A percentile compares a stretch with the other conserved stretches of the same genome.
These are phyloP conservation scores for Gavia stellata DNA, from an alignment of 2,113 vertebrate genomes.

Conservation along the genomic window DNA sequence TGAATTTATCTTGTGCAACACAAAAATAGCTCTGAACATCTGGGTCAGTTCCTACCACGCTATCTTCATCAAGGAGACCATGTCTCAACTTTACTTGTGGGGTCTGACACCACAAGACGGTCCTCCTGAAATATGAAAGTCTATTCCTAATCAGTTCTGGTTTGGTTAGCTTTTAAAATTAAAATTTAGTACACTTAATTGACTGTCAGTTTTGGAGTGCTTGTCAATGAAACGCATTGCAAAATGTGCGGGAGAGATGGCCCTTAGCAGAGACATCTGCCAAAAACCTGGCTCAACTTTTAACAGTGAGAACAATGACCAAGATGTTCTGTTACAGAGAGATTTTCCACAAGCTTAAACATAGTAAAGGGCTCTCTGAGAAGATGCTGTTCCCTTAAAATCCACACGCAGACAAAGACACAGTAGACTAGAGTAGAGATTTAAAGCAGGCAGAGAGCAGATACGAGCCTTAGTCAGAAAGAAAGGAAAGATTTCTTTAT, in stretches of 20 bases:
- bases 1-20: neutral
- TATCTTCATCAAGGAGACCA: neutral
- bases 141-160: neutral
- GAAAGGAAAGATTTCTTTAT: slow-evolving; percentile 67
- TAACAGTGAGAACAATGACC: slow-evolving; percentile 54
- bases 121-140: neutral
- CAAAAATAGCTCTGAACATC: neutral
- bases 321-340: slow-evolving; percentile 49
- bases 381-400: slow-evolving; percentile 24
- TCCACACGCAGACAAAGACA: slow-evolving; percentile 74
- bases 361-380: slow-evolving; percentile 30
- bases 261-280: neutral
- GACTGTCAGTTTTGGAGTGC: slow-evolving; percentile 2
- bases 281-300: slow-evolving; percentile 36
- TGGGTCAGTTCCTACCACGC: neutral
- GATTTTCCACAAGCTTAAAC: slow-evolving; percentile 48
- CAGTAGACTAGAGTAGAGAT: slow-evolving; percentile 71
- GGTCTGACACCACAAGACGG: neutral
- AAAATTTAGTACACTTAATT: neutral
- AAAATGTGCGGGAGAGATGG: neutral
- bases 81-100: neutral
- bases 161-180: neutral
- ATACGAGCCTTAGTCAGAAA: slow-evolving; percentile 67
- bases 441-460: slow-evolving; percentile 77
- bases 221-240: neutral